Evolutionary conservation across 2,113 vertebrate species (phyloP), one percentile per base, ranked within the genome.

Genomic region (Mixornis gularis): DNA sequence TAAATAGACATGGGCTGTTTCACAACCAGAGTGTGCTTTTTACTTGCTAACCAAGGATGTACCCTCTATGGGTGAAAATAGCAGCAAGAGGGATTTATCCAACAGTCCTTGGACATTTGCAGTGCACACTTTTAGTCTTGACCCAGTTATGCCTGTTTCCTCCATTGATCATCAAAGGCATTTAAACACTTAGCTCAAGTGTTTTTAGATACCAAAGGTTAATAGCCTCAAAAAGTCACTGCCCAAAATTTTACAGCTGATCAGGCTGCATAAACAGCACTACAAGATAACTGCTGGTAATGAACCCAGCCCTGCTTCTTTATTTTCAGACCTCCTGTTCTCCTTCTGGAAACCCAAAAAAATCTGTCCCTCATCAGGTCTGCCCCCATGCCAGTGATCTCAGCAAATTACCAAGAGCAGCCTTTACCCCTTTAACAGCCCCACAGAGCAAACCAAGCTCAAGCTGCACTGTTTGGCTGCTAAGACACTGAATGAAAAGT

Each of bases 231-330:
- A 44, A 92, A 85, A 63, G 29, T 53, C 60, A 68, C 40, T 40
- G 56, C n/a, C 12, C 66, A 76, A 53, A 91, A 68, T 82, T 87
- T 90, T 41, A 72, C 44, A 91, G 38, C 30, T 76, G 21, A 52
- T 82, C 44, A 48, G 65, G 27, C 12, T 82, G 12, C 26, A 78
- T 62, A 46, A 91, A 51, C 48, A 90, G 13, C n/a, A 18, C 62
- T 32, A 58, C 14, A 66, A 36, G 16, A 25, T 52, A 87, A 64
- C 22, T 49, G 17, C 17, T 70, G 18, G 15, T 27, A 51, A 84
- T 32, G 41, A 22, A 29, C 55, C 22, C 25, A 76, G 48, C 7
- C 48, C 36, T 88, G 30, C 3, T 51, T 63, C 52, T 72, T 34
- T n/a, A 9, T 56, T 85, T 79, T 36, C 58, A 90, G 44, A n/a